Evolutionary conservation across 2,113 vertebrate genomes (phyloP).

Genomic region (Mystacornis crossleyi): DNA sequence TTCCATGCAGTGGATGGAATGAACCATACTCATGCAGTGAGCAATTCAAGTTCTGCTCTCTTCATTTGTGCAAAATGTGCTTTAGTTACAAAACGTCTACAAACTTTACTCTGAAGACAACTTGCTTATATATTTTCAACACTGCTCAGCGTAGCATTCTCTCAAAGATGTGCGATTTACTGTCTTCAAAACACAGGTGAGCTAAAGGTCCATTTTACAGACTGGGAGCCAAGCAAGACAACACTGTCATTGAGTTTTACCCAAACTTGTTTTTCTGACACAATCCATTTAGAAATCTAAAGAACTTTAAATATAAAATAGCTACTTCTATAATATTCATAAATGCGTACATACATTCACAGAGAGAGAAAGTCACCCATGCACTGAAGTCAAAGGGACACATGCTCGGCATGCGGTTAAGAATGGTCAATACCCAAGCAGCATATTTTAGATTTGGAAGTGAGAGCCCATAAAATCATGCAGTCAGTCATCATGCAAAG

Average conservation of each 20-base stretch:
- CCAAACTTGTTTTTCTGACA: not conserved
- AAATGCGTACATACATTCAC: accelerated
- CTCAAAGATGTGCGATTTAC: not conserved
- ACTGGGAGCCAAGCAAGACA: not conserved
- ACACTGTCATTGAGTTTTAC: not conserved
- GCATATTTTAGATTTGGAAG: not conserved
- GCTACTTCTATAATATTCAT: not conserved
- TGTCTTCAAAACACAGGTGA: not conserved
- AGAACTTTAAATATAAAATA: not conserved
- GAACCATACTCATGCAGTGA: not conserved
- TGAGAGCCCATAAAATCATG: not conserved
- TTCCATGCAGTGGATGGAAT: not conserved
- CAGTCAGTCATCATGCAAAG: not conserved
- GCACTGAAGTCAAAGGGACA: not conserved
- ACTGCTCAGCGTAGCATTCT: not conserved
- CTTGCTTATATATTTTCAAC: not conserved
- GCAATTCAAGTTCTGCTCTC: not conserved
- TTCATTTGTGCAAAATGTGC: not conserved
- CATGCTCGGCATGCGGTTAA: not conserved
- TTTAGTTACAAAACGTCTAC: not conserved
- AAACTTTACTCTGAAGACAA: not conserved
- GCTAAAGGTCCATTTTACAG: not conserved
- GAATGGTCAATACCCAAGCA: not conserved
- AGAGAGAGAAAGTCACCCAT: not conserved
- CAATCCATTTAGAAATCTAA: not conserved